phyloP scores from a whole-genome alignment of 2,113 vertebrate species.

The Esox niger region DNA sequence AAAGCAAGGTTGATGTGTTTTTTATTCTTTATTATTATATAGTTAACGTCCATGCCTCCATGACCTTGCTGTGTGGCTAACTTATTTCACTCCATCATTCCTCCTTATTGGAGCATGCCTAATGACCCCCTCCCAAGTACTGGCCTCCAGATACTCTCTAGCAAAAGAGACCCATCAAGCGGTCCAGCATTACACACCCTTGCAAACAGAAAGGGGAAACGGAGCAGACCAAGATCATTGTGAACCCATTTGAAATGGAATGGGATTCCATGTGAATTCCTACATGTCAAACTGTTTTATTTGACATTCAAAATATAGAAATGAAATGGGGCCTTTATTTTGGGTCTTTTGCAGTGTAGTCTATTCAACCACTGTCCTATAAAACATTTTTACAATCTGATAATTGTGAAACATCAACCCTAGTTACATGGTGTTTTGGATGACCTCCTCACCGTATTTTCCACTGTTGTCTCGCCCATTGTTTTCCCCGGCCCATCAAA shows the following conservation, averaged over 20 bases:
- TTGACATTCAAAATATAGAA: background rate
- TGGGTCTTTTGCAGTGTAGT: background rate
- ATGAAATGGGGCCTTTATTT: background rate
- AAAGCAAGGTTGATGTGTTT: background rate
- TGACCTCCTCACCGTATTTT: slow-evolving; percentile 7
- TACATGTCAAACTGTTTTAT: background rate
- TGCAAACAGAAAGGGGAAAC: background rate
- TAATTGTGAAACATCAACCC: slow-evolving; percentile 43
- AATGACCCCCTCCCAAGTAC: background rate
- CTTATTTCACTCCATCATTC: background rate
- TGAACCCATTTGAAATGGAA: too few species aligned
- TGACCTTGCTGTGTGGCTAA: background rate
- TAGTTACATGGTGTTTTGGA: slow-evolving; percentile 35
- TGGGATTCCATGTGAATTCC: too few species aligned
- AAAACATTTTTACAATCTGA: slow-evolving; percentile 42
- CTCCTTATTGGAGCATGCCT: background rate
- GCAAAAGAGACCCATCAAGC: background rate
- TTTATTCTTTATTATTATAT: too few species aligned
- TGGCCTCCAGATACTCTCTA: background rate
- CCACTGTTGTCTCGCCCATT: slow-evolving; percentile 17
- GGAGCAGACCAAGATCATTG: background rate
- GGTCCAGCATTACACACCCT: background rate
- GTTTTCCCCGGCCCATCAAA: slow-evolving; percentile 25
- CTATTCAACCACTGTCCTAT: slow-evolving; percentile 13
- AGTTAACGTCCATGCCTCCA: background rate